Base-by-base conservation (phyloP, 1,140 invertebrate genomes). In the Leptopilina clavipes region DNA sequence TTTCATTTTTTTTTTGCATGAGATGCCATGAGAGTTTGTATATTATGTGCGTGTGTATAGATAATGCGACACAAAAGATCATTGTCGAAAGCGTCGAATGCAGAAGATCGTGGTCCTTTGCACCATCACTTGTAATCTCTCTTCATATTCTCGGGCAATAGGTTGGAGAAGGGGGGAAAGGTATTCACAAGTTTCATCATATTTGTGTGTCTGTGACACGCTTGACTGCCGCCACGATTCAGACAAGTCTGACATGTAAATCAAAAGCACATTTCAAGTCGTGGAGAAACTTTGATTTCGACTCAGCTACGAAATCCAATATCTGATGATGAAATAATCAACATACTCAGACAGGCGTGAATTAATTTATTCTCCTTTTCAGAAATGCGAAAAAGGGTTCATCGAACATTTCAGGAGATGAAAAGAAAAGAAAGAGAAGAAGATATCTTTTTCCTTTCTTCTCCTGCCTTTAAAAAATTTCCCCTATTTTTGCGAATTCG, bases 221-320 rank as follows among this genome's bases (percentile, higher is more conserved):
- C 25, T 22, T 7, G 19, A 65, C 59, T 65, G 22, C 12, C 12
- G 31, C 12, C 37, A 40, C 59, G 59, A 65, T 65, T 31, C 59
- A 31, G n/a, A 19, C 74, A 44, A 71, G 74, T 59, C 70, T 72
- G 48, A 48, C 70, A 72, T 76, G 74, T 71, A 76, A 72, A 76
- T 76, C 74, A 72, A 71, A 31, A 59, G 12, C 70, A 31, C 14
- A 65, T 65, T 65, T 65, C 59, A 65, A 65, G 59, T 65, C 59
- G 11, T 14, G 59, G 25, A 65, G 59, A 65, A 65, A 65, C 59
- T 65, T 65, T 65, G 59, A 65, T 65, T 65, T 65, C 10, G n/a
- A 65, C 37, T 40, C 25, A 2, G n/a, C 37, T 7, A 12, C 22
- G 25, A 65, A 31, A 65, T 65, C 59, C 22, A 65, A 65, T 65